Evolutionary conservation across 2,113 vertebrate species (phyloP).

Genomic region (Nothoprocta pentlandii): DNA sequence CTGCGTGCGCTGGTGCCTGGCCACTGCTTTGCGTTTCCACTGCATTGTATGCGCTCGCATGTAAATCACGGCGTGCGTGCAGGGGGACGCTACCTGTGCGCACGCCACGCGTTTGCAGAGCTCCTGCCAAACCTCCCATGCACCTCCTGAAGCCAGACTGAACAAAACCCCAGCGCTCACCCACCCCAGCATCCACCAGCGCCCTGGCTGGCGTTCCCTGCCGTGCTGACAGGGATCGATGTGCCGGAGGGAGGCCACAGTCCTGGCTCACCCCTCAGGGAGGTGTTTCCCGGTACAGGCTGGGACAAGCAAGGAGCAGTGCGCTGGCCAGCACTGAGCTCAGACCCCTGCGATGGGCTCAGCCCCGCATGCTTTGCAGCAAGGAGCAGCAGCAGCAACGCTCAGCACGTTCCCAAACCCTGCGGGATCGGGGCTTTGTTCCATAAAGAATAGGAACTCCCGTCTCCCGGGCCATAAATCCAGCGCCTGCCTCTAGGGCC

Average conservation of each 20-base stretch:
- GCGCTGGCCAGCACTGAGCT: not conserved
- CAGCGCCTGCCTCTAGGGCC: conserved; percentile 16
- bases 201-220: conserved; percentile 57
- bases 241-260: conserved; percentile 45
- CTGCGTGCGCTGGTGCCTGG: fast-evolving
- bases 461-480: conserved; percentile 63
- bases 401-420: not conserved
- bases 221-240: conserved; percentile 36
- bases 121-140: conserved; percentile 63
- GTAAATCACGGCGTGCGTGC: not conserved
- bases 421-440: conserved; percentile 36
- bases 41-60: not conserved
- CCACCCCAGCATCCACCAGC: conserved; percentile 64
- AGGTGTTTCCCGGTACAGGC: not conserved
- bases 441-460: conserved; percentile 63
- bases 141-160: conserved; percentile 56
- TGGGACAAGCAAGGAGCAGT: not conserved
- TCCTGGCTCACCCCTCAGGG: conserved; percentile 21
- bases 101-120: not conserved
- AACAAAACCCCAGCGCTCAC: conserved; percentile 68
- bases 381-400: fast-evolving
- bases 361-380: fast-evolving
- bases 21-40: not conserved
- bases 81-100: not conserved
- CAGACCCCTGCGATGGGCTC: fast-evolving